These are phyloP conservation scores for Anguilla obscura DNA, from an alignment of 2,797 vertebrate genomes.

Conservation along the genomic window DNA sequence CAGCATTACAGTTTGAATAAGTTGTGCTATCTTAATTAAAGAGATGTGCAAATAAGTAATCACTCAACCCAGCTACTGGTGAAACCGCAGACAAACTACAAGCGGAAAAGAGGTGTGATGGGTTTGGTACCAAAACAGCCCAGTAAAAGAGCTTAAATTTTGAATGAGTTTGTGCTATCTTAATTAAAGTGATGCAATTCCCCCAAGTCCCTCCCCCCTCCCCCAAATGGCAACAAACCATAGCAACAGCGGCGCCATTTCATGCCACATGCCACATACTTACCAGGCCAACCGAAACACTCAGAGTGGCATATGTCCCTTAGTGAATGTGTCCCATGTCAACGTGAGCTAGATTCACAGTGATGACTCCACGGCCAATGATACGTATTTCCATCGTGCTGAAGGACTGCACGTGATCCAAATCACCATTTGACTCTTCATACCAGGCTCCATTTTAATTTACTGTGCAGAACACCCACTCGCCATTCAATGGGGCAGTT, in stretches of 20 bases:
- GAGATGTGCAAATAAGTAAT: neutral
- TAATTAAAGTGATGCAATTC: conserved; percentile 37
- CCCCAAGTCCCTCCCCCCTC: neutral
- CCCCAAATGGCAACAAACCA: neutral
- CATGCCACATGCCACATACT: conserved; percentile 14
- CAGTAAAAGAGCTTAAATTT: neutral
- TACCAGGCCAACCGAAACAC: conserved; percentile 15
- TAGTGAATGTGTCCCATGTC: neutral
- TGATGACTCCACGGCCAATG: neutral
- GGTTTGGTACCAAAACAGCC: neutral
- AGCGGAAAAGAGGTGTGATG: neutral
- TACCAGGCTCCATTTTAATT: conserved; percentile 4
- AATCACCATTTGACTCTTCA: neutral
- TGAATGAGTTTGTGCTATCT: conserved; percentile 32
- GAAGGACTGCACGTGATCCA: neutral
- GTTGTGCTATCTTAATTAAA: no score
- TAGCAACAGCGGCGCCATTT: neutral
- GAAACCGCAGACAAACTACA: neutral
- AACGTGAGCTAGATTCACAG: neutral
- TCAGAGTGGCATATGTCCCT: neutral
- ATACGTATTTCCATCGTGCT: neutral
- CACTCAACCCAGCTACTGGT: neutral
- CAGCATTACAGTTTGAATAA: no score
- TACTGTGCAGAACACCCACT: neutral
- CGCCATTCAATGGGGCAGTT: neutral